Conservation (phyloP, 2,113 vertebrate species). For the Ageneiosus marmoratus region DNA sequence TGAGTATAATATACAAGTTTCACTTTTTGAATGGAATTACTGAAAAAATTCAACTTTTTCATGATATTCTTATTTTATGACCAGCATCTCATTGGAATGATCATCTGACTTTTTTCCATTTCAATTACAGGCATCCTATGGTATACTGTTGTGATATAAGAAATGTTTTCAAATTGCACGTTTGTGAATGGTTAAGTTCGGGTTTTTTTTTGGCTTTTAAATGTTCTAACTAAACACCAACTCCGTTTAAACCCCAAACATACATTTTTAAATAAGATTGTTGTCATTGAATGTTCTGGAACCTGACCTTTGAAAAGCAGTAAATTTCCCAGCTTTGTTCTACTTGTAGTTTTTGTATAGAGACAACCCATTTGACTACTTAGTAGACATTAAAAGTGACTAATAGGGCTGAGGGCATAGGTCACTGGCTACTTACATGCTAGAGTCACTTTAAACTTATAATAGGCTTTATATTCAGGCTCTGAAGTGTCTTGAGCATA, state of each 20-base stretch:
- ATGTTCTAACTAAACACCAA: no score
- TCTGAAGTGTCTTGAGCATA: conserved; percentile 47
- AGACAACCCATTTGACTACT: conserved; percentile 42
- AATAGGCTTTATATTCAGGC: conserved; percentile 50
- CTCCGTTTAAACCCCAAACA: not conserved
- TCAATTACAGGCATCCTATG: no score
- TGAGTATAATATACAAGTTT: no score
- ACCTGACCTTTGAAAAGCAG: conserved; percentile 32
- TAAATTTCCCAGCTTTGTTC: conserved; percentile 46
- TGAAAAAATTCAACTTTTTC: no score
- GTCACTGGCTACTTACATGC: conserved; percentile 35
- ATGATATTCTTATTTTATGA: no score
- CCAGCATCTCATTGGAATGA: no score
- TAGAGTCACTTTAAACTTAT: conserved; percentile 41
- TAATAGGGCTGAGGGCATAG: conserved; percentile 34
- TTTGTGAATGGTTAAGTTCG: no score
- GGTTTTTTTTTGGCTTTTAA: no score
- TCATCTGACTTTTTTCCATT: no score
- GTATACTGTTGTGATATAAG: no score
- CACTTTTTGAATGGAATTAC: no score
- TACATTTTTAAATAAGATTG: not conserved
- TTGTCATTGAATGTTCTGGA: conserved; percentile 17
- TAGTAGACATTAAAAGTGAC: conserved; percentile 45
- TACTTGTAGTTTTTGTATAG: conserved; percentile 33
- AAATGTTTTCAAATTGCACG: no score